Evolutionary conservation across 2,888 invertebrate species (phyloP).

Genomic region (Drosophila mimica): DNA sequence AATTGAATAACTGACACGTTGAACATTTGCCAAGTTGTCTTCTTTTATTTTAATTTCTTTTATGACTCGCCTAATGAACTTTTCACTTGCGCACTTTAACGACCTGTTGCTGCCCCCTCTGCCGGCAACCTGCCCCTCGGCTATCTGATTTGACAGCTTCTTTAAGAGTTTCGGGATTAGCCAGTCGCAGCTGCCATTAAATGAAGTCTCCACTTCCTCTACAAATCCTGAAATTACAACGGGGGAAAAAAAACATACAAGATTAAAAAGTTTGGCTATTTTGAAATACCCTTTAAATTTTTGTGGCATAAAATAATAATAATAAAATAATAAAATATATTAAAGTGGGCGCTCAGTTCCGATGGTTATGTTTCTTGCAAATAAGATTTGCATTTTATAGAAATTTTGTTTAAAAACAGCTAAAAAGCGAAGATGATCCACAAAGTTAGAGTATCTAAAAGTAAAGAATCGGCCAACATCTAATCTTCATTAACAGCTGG

Average conservation of each 20-base stretch:
- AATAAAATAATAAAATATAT: not conserved
- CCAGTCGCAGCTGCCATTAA: constrained; percentile 62
- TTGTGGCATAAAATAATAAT: not conserved
- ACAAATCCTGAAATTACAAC: constrained; percentile 38
- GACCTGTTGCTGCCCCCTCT: constrained; percentile 26
- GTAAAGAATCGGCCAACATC: constrained; percentile 42
- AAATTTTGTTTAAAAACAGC: not conserved
- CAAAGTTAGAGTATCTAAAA: constrained; percentile 5
- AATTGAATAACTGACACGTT: constrained; percentile 79
- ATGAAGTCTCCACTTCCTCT: constrained; percentile 54
- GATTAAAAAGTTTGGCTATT: no score
- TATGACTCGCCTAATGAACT: constrained; percentile 76
- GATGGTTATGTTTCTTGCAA: not conserved
- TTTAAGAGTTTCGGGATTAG: constrained; percentile 56
- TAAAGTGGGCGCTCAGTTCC: not conserved
- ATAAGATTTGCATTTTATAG: not conserved
- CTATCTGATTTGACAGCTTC: constrained; percentile 52
- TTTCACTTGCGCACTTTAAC: constrained; percentile 66
- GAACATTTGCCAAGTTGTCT: constrained; percentile 48
- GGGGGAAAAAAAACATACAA: not conserved
- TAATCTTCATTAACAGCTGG: constrained; percentile 69
- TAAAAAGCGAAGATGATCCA: not conserved
- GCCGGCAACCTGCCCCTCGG: not conserved
- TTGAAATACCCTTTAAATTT: not conserved
- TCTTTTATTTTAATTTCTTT: constrained; percentile 26